Conservation (phyloP, 2,888 invertebrate species). For the Hirtodrosophila cameraria region DNA sequence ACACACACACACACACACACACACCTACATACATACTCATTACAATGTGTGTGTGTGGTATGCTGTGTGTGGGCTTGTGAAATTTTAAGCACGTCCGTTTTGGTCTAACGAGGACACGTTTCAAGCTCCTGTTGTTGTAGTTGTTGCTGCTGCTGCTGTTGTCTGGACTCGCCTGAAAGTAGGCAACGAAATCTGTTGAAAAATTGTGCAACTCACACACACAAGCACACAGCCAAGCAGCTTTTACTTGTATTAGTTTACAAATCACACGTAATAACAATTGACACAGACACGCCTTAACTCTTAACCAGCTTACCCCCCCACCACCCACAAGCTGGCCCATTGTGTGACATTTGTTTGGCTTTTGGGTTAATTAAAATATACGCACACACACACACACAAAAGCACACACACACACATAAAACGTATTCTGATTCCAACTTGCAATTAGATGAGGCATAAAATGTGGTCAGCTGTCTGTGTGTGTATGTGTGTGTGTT, state of each 20-base stretch:
- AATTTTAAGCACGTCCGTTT: slow-evolving; percentile 80
- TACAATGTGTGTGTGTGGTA: slow-evolving; percentile 24
- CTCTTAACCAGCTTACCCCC: not conserved
- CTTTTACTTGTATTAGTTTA: slow-evolving; percentile 62
- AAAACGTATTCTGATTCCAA: slow-evolving; percentile 54
- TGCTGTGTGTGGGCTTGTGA: slow-evolving; percentile 57
- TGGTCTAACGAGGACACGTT: slow-evolving; percentile 74
- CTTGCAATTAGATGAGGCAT: slow-evolving; percentile 70
- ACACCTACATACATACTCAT: too few species aligned
- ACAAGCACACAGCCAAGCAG: not conserved
- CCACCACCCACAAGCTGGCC: slow-evolving; percentile 17
- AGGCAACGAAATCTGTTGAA: slow-evolving; percentile 66
- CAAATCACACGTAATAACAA: slow-evolving; percentile 79
- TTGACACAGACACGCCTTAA: slow-evolving; percentile 66
- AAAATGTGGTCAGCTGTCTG: slow-evolving; percentile 55
- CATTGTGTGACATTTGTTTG: slow-evolving; percentile 60
- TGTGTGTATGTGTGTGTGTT: slow-evolving; percentile 2
- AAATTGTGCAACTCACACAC: slow-evolving; percentile 38
- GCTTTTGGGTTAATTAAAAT: slow-evolving; percentile 79
- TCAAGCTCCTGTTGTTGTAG: slow-evolving; percentile 27
- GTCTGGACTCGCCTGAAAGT: slow-evolving; percentile 56
- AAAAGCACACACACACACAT: slow-evolving; percentile 9
- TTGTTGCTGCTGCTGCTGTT: slow-evolving; percentile 11
- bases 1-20: too few species aligned
- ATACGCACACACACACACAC: slow-evolving; percentile 21